Percentiles rank a stretch among this genome's conserved stretches.
These are phyloP conservation scores for Menura novaehollandiae DNA, from an alignment of 2,113 vertebrate genomes.

Conservation along the genomic window DNA sequence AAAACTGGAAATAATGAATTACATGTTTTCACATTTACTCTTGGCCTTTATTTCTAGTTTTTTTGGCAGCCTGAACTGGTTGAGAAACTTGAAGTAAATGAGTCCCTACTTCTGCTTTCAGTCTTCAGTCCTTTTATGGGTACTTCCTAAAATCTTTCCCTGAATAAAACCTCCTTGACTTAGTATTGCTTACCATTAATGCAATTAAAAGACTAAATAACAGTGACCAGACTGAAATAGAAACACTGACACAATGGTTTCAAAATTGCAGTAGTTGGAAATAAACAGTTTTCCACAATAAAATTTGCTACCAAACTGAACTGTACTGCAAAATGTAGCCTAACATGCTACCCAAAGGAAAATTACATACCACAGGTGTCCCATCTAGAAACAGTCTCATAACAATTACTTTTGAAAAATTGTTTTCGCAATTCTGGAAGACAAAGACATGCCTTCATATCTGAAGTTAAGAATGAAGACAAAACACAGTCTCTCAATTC, in stretches of 20 bases:
- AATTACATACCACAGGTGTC: not conserved
- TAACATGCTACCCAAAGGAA: not conserved
- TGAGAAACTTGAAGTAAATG: not conserved
- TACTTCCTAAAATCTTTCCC: not conserved
- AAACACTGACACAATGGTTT: not conserved
- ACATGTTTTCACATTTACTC: not conserved
- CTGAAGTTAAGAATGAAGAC: not conserved
- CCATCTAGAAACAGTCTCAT: not conserved
- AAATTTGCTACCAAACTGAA: not conserved
- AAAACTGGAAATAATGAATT: not conserved
- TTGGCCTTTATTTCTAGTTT: not conserved
- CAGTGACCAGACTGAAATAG: not conserved
- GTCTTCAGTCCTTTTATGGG: not conserved
- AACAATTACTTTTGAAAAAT: not conserved
- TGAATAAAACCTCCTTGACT: not conserved
- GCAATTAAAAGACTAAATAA: not conserved
- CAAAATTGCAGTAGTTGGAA: not conserved
- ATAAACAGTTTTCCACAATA: not conserved
- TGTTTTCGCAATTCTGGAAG: not conserved
- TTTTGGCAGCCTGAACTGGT: not conserved
- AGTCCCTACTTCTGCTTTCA: not conserved
- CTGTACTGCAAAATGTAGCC: not conserved
- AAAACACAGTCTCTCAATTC: not conserved
- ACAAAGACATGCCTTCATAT: not conserved
- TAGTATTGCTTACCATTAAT: not conserved